A percentile compares a stretch with the other conserved stretches of the same genome.
Conservation (phyloP, 1,140 invertebrate species). For the Parapsyche elsis region DNA sequence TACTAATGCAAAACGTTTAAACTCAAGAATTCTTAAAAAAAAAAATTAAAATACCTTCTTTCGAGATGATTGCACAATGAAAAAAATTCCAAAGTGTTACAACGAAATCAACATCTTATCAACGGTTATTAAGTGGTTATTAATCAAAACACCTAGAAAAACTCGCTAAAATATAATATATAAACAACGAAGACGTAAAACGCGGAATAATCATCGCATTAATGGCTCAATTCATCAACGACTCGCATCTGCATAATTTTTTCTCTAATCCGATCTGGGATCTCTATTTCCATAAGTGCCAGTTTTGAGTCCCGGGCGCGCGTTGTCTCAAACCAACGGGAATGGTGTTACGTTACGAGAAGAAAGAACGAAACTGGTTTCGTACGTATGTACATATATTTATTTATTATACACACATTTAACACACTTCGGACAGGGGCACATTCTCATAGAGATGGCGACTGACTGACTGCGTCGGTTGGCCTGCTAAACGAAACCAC, state of each 20-base stretch:
- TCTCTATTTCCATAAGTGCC: too few relatives aligned
- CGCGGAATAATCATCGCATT: neutral
- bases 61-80: too few relatives aligned
- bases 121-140: conserved; percentile 23
- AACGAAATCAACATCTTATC: conserved; percentile 12
- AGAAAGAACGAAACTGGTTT: conserved; percentile 50
- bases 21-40: too few relatives aligned
- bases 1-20: too few relatives aligned
- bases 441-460: neutral
- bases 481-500: conserved; percentile 37
- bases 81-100: neutral
- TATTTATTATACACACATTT: conserved; percentile 10
- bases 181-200: neutral
- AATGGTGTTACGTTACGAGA: conserved; percentile 52
- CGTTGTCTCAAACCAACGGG: conserved; percentile 47
- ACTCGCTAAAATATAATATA: conserved; percentile 12
- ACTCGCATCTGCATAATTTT: too few relatives aligned
- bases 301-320: too few relatives aligned
- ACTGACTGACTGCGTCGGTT: neutral
- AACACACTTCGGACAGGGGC: conserved; percentile 12
- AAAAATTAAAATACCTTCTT: too few relatives aligned
- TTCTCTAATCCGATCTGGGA: too few relatives aligned
- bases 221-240: conserved; percentile 15
- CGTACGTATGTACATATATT: neutral
- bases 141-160: conserved; percentile 10